These are phyloP conservation scores for Coptodon rendalli DNA, from an alignment of 2,113 vertebrate genomes.

Conservation along the genomic window DNA sequence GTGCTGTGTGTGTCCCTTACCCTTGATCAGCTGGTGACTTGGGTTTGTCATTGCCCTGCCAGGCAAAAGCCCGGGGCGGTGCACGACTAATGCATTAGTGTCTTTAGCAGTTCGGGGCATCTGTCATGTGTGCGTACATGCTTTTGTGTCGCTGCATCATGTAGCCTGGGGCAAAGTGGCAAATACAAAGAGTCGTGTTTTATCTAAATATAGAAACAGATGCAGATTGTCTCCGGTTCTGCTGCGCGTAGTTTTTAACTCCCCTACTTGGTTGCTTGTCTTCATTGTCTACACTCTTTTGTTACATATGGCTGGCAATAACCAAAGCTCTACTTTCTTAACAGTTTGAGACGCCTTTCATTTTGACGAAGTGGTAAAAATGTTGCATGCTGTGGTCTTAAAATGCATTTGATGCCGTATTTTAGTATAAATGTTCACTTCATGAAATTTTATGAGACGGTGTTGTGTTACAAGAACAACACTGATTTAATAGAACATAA, in stretches of 20 bases:
- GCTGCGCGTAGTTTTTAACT: neutral
- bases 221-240: neutral
- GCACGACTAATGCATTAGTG: slow-evolving; percentile 59
- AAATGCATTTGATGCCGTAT: neutral
- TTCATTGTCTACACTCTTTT: neutral
- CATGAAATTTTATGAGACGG: neutral
- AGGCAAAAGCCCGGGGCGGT: slow-evolving; percentile 49
- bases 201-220: neutral
- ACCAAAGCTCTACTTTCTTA: neutral
- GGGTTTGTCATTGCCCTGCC: slow-evolving; percentile 36
- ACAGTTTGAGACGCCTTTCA: neutral
- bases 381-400: neutral
- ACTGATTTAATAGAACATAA: slow-evolving; percentile 26
- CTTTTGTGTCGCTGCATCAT: slow-evolving; percentile 29
- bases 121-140: slow-evolving; percentile 25
- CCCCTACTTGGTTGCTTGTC: neutral
- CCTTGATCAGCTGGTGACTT: slow-evolving; percentile 49
- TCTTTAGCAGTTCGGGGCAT: slow-evolving; percentile 50
- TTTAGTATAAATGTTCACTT: neutral
- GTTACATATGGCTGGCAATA: neutral
- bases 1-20: neutral
- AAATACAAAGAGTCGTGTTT: slow-evolving; percentile 14
- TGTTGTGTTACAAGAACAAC: slow-evolving; percentile 10
- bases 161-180: slow-evolving; percentile 27
- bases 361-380: neutral